Base-by-base conservation (phyloP, 2,113 vertebrate genomes). In the Pangasianodon gigas region DNA sequence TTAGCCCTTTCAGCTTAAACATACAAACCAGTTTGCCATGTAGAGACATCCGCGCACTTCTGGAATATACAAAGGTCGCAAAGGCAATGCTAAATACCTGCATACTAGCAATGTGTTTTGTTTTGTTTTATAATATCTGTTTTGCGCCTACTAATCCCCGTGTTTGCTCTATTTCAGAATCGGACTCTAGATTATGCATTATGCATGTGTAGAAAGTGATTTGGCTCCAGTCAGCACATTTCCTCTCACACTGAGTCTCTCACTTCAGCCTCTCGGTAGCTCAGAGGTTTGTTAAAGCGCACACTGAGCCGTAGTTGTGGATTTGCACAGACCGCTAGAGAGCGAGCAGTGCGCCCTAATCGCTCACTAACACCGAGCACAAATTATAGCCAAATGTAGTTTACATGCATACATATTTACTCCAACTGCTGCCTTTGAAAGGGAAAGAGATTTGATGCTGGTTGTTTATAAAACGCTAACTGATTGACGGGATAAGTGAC, bases 291-390 rank as follows among this genome's bases (percentile, higher is more conserved):
- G 51, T 56, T 83, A 18, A 56, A 18, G 24, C 29, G n/a, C 51
- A 54, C 32, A 83, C 54, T 41, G 52, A 26, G 19, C 32, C 18
- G 29, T 3, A 46, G 37, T 29, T 84, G 62, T 84, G 56, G 14
- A 29, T 52, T 51, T 24, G 67, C 48, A 77, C 69, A 80, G 93
- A 46, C 95, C 95, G 91, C 94, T 95, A 95, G 95, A 95, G 95
- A 94, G 95, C 95, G 95, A 94, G 91, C 91, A 93, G 69, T 54
- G 89, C 65, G 44, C 48, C 51, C 80, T n/a, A 24, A 67, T 29
- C 48, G 14, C 81, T 29, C 29, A 84, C 46, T 48, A 81, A n/a
- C 56, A 37, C 21, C 65, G 21, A 56, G 13, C n/a, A 32, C 81
- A 58, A 58, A 83, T 58, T 81, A 6, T 19, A 32, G 29, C n/a